phyloP scores from a whole-genome alignment of 1,140 invertebrate genomes.

The Psilanteris sp. region DNA sequence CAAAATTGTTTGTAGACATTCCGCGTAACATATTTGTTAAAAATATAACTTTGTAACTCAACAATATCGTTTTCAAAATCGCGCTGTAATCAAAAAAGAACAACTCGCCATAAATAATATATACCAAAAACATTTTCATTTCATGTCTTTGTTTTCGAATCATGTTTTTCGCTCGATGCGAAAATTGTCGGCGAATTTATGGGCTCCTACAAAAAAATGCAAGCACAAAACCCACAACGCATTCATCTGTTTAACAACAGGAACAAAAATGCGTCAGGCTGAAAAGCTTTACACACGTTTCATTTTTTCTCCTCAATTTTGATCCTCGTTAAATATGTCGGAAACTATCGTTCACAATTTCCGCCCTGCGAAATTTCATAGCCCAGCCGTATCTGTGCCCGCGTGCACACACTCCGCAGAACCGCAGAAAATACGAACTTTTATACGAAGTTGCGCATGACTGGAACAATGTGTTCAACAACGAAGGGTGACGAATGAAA shows the following conservation, averaged over 20 bases:
- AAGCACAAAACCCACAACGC: constrained; percentile 14
- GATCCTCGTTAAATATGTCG: constrained; percentile 49
- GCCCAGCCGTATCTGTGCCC: constrained; percentile 12
- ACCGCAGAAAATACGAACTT: constrained; percentile 4
- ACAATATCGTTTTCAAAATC: too few relatives aligned
- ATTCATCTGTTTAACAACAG: constrained; percentile 47
- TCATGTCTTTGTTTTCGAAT: not conserved
- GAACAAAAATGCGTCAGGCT: constrained; percentile 26
- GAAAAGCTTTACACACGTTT: constrained; percentile 24
- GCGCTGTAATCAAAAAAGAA: too few relatives aligned
- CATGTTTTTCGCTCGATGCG: constrained; percentile 1
- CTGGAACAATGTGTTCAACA: constrained; percentile 32
- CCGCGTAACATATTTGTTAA: too few relatives aligned
- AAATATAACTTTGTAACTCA: too few relatives aligned
- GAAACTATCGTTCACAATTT: constrained; percentile 53
- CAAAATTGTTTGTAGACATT: too few relatives aligned
- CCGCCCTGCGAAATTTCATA: constrained; percentile 20
- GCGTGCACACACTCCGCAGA: not conserved
- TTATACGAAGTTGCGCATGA: constrained; percentile 6
- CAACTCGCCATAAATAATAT: not conserved
- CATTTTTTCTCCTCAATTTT: constrained; percentile 29
- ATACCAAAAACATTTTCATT: constrained; percentile 1
- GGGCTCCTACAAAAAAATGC: constrained; percentile 11
- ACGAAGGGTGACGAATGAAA: constrained; percentile 44
- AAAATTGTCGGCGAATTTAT: constrained; percentile 33